Conservation (phyloP, 1,140 invertebrate species). For the Anthonomus grandis region DNA sequence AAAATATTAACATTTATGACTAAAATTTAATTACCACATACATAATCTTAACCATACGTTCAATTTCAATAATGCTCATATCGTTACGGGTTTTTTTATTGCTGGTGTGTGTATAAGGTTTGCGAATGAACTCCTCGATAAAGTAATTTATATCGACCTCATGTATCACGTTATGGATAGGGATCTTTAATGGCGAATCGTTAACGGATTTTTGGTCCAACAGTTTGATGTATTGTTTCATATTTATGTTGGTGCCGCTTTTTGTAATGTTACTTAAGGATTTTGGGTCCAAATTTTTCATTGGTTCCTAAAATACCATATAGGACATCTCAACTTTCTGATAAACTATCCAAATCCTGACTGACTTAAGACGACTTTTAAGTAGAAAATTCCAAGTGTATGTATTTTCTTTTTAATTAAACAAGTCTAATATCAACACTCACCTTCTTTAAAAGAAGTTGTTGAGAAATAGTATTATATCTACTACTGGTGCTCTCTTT, state of each 20-base stretch:
- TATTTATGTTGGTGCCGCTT: slow-evolving; percentile 9
- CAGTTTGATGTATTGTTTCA: slow-evolving; percentile 20
- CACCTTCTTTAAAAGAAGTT: too few species aligned
- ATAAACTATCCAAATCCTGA: too few species aligned
- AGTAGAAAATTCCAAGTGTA: too few species aligned
- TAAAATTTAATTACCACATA: too few species aligned
- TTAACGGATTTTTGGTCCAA: slow-evolving; percentile 9
- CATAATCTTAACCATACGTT: background rate
- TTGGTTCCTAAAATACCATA: slow-evolving; percentile 15
- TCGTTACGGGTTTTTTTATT: background rate
- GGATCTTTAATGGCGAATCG: slow-evolving; percentile 27
- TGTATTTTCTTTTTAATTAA: too few species aligned
- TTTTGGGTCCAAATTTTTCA: background rate
- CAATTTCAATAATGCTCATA: slow-evolving; percentile 7
- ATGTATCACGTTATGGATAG: slow-evolving; percentile 32
- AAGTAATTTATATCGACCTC: slow-evolving; percentile 33
- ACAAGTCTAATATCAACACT: too few species aligned
- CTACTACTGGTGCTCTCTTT: too few species aligned
- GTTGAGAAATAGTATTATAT: too few species aligned
- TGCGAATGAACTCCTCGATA: slow-evolving; percentile 17
- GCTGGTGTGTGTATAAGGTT: background rate
- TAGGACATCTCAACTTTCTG: too few species aligned
- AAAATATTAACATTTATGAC: too few species aligned
- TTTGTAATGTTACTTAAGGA: slow-evolving; percentile 14
- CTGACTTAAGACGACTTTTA: too few species aligned